These are phyloP conservation scores for Lophius americanus DNA, from an alignment of 2,797 vertebrate genomes.

Conservation along the genomic window DNA sequence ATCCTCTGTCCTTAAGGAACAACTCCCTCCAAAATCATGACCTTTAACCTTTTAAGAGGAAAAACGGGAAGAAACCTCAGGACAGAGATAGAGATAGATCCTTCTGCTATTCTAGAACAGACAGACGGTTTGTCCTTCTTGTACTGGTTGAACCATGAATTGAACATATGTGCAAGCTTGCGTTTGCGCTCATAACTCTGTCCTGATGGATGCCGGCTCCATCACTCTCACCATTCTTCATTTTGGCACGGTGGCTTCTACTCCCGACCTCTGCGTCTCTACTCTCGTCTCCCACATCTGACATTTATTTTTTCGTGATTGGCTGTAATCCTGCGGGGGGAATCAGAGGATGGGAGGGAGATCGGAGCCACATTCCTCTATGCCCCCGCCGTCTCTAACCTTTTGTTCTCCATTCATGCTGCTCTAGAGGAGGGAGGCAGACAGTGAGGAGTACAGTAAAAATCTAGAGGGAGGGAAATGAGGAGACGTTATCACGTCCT, in stretches of 20 bases:
- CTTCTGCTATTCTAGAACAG: no score
- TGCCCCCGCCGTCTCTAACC: constrained; percentile 15
- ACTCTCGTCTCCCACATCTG: constrained; percentile 17
- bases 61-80: no score
- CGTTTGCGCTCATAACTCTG: constrained; percentile 1
- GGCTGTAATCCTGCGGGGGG: constrained; percentile 54
- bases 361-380: constrained; percentile 50
- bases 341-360: constrained; percentile 43
- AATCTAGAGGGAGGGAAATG: constrained; percentile 68
- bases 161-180: background rate
- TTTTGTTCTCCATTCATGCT: constrained; percentile 58
- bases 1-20: no score
- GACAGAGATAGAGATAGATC: no score
- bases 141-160: no score
- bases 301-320: constrained; percentile 43
- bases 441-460: constrained; percentile 53
- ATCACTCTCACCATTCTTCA: constrained; percentile 15
- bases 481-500: constrained; percentile 61
- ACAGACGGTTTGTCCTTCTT: no score
- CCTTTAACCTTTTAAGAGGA: no score
- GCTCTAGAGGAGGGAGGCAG: constrained; percentile 46
- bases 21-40: no score
- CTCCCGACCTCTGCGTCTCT: constrained; percentile 18
- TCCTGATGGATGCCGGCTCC: background rate
- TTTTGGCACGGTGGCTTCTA: constrained; percentile 18